These are phyloP conservation scores for Chesias legatella DNA, from an alignment of 2,888 invertebrate genomes.

Conservation along the genomic window DNA sequence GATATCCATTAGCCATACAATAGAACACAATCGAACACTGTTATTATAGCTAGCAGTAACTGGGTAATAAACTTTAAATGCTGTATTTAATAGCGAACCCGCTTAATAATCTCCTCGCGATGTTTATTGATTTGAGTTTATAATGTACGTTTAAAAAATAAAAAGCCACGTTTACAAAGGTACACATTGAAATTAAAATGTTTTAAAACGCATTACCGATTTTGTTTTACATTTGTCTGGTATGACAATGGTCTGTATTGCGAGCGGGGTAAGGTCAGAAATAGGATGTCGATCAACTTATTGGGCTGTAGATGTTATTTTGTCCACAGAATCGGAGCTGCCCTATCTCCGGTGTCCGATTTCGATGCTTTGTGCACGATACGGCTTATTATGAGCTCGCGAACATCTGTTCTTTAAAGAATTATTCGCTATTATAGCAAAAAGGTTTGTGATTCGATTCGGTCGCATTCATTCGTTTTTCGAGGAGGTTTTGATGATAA, in stretches of 20 bases:
- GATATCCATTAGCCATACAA: conserved; percentile 55
- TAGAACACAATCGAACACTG: conserved; percentile 44
- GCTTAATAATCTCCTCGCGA: conserved; percentile 19
- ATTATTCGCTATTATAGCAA: conserved; percentile 66
- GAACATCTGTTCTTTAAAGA: conserved; percentile 73
- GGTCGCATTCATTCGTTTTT: conserved; percentile 40
- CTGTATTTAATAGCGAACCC: conserved; percentile 18
- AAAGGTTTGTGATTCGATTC: conserved; percentile 56
- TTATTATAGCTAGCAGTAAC: conserved; percentile 23
- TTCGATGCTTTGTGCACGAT: conserved; percentile 77
- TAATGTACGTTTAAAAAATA: conserved; percentile 40
- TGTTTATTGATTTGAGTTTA: conserved; percentile 25
- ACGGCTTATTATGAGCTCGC: conserved; percentile 75
- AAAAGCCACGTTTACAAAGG: conserved; percentile 57
- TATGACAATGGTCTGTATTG: conserved; percentile 26
- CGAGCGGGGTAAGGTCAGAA: conserved; percentile 34
- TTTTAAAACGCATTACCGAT: conserved; percentile 47
- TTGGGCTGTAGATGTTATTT: conserved; percentile 44
- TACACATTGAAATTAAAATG: conserved; percentile 72
- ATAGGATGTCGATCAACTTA: conserved; percentile 38
- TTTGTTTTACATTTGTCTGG: conserved; percentile 18
- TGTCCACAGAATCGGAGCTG: conserved; percentile 60
- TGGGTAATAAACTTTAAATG: conserved; percentile 12
- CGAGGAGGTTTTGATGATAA: conserved; percentile 26
- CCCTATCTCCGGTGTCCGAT: conserved; percentile 79